These are phyloP conservation scores for Bombus terrestris DNA, from an alignment of 1,140 invertebrate genomes.

Conservation along the genomic window DNA sequence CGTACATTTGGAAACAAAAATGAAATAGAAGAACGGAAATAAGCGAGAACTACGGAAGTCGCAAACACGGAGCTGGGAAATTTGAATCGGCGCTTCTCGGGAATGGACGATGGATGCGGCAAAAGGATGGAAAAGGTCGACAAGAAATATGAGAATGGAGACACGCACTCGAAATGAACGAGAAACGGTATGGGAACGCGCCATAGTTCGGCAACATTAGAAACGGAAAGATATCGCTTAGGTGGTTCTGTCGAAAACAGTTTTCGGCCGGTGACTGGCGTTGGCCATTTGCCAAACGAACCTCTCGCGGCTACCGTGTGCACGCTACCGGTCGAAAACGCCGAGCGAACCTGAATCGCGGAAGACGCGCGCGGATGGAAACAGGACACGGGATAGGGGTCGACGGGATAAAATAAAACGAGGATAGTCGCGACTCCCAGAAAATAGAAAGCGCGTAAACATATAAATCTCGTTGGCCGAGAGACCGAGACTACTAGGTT, in stretches of 20 bases:
- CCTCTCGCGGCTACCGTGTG: conserved; percentile 36
- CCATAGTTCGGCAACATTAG: conserved; percentile 53
- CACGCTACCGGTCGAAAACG: conserved; percentile 3
- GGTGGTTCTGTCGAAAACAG: conserved; percentile 74
- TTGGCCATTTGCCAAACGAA: conserved; percentile 78
- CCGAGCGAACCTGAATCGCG: conserved; percentile 9
- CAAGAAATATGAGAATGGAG: conserved; percentile 13
- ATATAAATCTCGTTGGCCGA: conserved; percentile 78
- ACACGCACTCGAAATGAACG: conserved; percentile 12
- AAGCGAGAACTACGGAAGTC: neutral
- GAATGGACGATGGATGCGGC: neutral
- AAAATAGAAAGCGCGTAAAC: conserved; percentile 81
- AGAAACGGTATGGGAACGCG: neutral
- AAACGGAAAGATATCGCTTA: conserved; percentile 71
- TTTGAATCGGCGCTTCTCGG: neutral
- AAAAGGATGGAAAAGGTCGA: neutral
- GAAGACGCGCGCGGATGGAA: conserved; percentile 40
- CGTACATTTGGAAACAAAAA: neutral
- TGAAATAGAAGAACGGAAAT: neutral
- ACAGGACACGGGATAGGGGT: conserved; percentile 51
- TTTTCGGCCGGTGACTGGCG: conserved; percentile 70
- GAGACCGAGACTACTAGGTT: conserved; percentile 52
- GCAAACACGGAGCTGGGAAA: neutral
- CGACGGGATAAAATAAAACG: conserved; percentile 75
- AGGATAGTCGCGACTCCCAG: conserved; percentile 69